Percentiles rank a stretch among this genome's conserved stretches.
Evolutionary conservation across 2,113 vertebrate genomes (phyloP).

Genomic region (Fregata magnificens): DNA sequence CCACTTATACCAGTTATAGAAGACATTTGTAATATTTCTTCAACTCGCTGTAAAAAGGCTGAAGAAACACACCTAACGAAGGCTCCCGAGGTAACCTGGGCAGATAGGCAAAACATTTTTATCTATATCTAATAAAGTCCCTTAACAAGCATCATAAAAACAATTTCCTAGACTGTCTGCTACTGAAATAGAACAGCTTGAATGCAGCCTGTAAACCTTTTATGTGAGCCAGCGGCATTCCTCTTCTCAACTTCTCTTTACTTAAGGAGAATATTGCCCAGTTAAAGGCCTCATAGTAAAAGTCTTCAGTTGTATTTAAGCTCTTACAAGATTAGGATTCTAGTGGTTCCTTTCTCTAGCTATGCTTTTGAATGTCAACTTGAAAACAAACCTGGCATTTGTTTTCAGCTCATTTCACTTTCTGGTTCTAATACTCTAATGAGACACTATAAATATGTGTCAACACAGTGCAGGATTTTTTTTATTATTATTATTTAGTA

Average conservation of each 20-base stretch:
- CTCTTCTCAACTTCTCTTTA: background rate
- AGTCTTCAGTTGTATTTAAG: background rate
- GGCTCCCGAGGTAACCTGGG: background rate
- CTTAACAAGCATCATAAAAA: background rate
- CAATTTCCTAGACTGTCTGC: background rate
- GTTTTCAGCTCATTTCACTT: background rate
- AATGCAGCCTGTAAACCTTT: background rate
- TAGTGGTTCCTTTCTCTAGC: background rate
- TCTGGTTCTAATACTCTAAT: background rate
- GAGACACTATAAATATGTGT: background rate
- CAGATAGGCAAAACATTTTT: background rate
- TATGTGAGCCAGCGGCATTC: background rate
- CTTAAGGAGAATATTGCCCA: background rate
- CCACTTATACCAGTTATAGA: background rate
- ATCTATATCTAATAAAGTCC: background rate
- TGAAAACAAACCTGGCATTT: background rate
- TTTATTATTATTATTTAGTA: background rate
- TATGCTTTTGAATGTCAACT: background rate
- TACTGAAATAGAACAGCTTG: background rate
- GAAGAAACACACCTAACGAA: background rate
- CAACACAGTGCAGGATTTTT: background rate
- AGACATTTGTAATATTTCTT: background rate
- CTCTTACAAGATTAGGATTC: background rate
- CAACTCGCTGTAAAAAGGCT: background rate
- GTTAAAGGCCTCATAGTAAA: background rate